Conservation (phyloP, 1,140 invertebrate genomes). For the Apis florea region DNA sequence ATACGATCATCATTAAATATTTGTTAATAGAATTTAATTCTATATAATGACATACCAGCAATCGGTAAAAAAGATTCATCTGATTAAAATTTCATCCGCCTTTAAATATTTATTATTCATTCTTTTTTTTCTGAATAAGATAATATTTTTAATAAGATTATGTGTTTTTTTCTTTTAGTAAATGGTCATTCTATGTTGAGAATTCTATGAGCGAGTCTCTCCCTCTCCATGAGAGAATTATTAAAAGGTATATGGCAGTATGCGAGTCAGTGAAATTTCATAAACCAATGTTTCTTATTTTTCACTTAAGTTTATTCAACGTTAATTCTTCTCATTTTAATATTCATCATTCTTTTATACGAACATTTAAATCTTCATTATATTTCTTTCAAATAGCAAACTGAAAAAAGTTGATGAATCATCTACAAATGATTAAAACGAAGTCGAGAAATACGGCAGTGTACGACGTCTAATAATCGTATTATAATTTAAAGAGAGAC, state of each 20-base stretch:
- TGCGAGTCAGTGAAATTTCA: constrained; percentile 57
- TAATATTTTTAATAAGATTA: constrained; percentile 60
- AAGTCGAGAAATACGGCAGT: constrained; percentile 59
- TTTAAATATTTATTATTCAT: constrained; percentile 7
- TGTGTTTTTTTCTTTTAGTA: constrained; percentile 56
- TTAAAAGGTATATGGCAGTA: constrained; percentile 68
- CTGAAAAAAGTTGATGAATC: background rate
- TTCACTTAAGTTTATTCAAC: background rate
- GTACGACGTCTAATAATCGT: constrained; percentile 41
- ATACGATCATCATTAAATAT: constrained; percentile 17
- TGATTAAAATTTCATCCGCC: constrained; percentile 58
- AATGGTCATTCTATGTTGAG: constrained; percentile 74
- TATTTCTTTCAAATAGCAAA: background rate
- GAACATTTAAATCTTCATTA: background rate
- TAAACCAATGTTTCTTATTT: constrained; percentile 51
- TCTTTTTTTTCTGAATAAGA: constrained; percentile 41
- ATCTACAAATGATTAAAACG: background rate
- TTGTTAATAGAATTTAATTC: constrained; percentile 36
- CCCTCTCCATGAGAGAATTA: constrained; percentile 50
- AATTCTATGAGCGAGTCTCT: constrained; percentile 65
- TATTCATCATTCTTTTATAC: background rate
- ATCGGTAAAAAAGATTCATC: constrained; percentile 61
- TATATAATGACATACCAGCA: constrained; percentile 25
- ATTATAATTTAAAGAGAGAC: constrained; percentile 65
- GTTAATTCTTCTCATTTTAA: background rate